A percentile compares a stretch with the other conserved stretches of the same genome.
These are phyloP conservation scores for Mythimna albipuncta DNA, from an alignment of 2,888 invertebrate genomes.

Conservation along the genomic window DNA sequence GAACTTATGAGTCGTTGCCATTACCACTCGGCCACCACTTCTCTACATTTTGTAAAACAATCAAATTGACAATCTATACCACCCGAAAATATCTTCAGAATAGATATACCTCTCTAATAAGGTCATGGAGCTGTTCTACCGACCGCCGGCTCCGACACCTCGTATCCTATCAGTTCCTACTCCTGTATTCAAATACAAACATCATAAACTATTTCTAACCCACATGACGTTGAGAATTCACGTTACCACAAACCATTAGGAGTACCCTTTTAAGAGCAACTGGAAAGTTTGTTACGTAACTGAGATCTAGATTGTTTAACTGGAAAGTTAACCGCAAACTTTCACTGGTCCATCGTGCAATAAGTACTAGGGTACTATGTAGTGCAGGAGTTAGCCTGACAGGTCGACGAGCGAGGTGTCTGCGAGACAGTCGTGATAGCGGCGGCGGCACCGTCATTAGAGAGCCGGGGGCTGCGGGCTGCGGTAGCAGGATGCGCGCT, in stretches of 20 bases:
- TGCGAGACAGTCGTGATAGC: constrained; percentile 12
- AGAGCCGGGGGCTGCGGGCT: not conserved
- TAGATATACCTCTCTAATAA: not conserved
- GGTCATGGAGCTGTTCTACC: not conserved
- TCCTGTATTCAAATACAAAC: not conserved
- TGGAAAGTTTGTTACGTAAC: constrained; percentile 6
- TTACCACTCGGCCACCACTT: too few species aligned
- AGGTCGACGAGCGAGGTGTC: constrained; percentile 1
- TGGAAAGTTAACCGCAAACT: constrained; percentile 10
- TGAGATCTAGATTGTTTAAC: constrained; percentile 10
- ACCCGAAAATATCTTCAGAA: constrained; percentile 2
- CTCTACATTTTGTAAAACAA: too few species aligned
- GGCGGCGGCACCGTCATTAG: constrained; percentile 3
- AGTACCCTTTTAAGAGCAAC: not conserved
- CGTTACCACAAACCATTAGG: not conserved
- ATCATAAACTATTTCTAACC: constrained; percentile 1
- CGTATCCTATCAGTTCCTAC: not conserved
- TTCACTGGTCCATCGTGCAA: constrained; percentile 17
- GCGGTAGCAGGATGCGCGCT: constrained; percentile 18
- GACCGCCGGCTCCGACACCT: not conserved
- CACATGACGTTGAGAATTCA: not conserved
- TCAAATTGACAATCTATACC: not conserved
- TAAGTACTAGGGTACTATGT: not conserved
- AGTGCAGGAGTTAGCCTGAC: not conserved
- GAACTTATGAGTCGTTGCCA: too few species aligned